Percentiles rank a stretch among this genome's conserved stretches.
These are phyloP conservation scores for Ceratina calcarata DNA, from an alignment of 1,140 invertebrate species.

Conservation along the genomic window DNA sequence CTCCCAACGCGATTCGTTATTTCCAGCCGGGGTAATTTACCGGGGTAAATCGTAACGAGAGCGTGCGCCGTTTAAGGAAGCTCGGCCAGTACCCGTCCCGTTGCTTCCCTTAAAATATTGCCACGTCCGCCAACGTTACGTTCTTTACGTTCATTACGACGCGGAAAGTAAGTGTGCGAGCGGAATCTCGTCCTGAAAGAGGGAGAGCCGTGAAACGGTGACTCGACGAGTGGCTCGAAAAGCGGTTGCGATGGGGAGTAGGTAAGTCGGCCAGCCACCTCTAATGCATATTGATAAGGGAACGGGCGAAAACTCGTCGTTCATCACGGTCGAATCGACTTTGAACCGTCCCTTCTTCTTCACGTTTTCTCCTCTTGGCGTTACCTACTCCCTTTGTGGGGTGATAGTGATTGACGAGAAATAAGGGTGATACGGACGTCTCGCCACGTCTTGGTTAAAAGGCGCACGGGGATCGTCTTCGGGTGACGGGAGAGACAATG, in stretches of 20 bases:
- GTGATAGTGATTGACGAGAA: slow-evolving; percentile 14
- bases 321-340: slow-evolving; percentile 56
- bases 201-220: slow-evolving; percentile 41
- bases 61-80: slow-evolving; percentile 11
- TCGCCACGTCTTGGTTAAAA: neutral
- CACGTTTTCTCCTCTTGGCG: neutral
- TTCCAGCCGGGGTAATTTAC: slow-evolving; percentile 16
- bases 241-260: slow-evolving; percentile 49
- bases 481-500: neutral
- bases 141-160: slow-evolving; percentile 31
- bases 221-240: slow-evolving; percentile 47
- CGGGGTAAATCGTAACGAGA: slow-evolving; percentile 6
- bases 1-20: slow-evolving; percentile 14
- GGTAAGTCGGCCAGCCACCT: slow-evolving; percentile 62
- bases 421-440: neutral
- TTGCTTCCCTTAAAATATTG: slow-evolving; percentile 1
- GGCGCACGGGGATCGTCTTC: no score
- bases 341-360: neutral
- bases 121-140: slow-evolving; percentile 4
- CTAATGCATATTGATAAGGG: slow-evolving; percentile 66
- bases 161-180: neutral
- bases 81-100: no score
- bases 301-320: slow-evolving; percentile 56
- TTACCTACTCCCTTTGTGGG: neutral
- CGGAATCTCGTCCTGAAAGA: slow-evolving; percentile 15